Evolutionary conservation across 2,113 vertebrate species (phyloP).

Genomic region (Laticauda colubrina): DNA sequence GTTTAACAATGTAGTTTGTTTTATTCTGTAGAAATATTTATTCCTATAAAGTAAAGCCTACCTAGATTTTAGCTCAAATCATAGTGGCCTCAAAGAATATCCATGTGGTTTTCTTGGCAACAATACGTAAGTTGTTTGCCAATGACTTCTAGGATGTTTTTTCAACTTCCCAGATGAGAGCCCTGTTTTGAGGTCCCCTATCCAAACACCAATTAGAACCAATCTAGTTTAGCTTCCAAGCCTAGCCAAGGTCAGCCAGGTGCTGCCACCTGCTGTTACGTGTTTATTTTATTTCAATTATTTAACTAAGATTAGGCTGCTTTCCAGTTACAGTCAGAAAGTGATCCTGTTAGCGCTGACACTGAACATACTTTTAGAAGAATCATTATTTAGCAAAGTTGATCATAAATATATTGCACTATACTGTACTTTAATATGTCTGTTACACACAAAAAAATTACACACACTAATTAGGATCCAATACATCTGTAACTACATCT

Average conservation of each 20-base stretch:
- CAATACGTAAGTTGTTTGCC: not conserved
- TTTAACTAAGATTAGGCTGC: slow-evolving; percentile 1
- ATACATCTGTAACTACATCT: slow-evolving; percentile 20
- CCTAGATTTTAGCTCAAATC: not conserved
- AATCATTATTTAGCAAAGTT: not conserved
- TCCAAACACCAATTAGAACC: not conserved
- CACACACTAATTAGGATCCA: slow-evolving; percentile 13
- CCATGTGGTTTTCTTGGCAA: not conserved
- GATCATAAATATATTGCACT: not conserved
- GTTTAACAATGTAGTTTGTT: not conserved
- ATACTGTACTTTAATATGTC: not conserved
- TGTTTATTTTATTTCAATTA: not conserved
- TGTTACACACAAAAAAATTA: slow-evolving; percentile 16
- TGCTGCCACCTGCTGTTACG: not conserved
- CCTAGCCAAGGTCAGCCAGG: not conserved
- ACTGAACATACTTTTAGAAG: not conserved
- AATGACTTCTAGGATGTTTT: not conserved
- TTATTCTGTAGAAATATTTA: not conserved
- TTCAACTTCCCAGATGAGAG: not conserved
- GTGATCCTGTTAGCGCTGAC: not conserved
- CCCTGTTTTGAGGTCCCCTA: not conserved
- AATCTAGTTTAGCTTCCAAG: not conserved
- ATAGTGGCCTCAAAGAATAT: not conserved
- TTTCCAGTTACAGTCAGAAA: not conserved
- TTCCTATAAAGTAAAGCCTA: not conserved